phyloP scores from a whole-genome alignment of 2,113 vertebrate species.

The Macrotus californicus region DNA sequence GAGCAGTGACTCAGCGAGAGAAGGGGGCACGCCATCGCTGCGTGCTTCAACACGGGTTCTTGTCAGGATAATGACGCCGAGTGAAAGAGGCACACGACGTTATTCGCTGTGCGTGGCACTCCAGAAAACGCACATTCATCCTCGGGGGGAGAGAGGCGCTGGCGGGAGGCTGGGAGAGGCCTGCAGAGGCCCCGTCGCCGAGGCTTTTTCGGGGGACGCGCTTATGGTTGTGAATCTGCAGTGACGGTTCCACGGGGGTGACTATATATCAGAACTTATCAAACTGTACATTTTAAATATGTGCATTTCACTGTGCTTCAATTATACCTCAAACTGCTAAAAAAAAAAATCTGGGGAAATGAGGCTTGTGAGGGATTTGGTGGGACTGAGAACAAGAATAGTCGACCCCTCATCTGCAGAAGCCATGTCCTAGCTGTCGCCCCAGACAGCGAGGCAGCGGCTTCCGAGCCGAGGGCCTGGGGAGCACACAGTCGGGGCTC shows the following conservation, averaged over 20 bases:
- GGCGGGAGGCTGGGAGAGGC: not conserved
- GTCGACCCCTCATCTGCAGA: not conserved
- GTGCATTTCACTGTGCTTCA: not conserved
- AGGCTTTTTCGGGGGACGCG: too few species aligned
- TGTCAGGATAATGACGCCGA: not conserved
- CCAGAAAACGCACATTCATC: not conserved
- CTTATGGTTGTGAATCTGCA: not conserved
- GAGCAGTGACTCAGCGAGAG: not conserved
- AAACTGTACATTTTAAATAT: not conserved
- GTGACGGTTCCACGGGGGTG: not conserved
- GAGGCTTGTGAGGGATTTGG: not conserved
- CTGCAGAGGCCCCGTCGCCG: too few species aligned
- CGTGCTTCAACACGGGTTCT: not conserved
- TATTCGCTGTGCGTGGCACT: not conserved
- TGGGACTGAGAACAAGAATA: not conserved
- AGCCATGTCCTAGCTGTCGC: not conserved
- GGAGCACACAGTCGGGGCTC: not conserved
- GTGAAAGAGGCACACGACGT: too few species aligned
- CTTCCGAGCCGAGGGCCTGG: accelerated
- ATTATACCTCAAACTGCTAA: not conserved
- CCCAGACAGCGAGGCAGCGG: accelerated
- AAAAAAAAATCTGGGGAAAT: not conserved
- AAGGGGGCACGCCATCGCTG: not conserved
- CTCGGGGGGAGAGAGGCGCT: accelerated
- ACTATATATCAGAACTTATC: too few species aligned